These are phyloP conservation scores for Catharus bicknelli DNA, from an alignment of 2,113 vertebrate species.

Conservation along the genomic window DNA sequence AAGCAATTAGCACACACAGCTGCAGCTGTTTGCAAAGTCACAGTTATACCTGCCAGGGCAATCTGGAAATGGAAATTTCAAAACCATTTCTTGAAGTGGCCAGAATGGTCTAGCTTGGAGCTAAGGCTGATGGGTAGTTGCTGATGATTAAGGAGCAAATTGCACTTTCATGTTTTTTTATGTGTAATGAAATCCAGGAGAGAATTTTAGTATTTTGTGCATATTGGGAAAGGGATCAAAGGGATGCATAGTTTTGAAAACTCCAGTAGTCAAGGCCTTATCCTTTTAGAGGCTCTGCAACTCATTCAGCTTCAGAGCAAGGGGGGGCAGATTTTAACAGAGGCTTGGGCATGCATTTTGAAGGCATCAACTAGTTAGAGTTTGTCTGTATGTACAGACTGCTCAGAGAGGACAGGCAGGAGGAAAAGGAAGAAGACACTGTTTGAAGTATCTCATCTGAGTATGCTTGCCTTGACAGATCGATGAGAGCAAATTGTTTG, in stretches of 20 bases:
- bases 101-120: constrained; percentile 10
- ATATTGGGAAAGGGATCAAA: constrained; percentile 38
- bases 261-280: constrained; percentile 2
- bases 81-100: constrained; percentile 1
- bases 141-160: constrained; percentile 44
- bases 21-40: constrained; percentile 56
- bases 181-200: constrained; percentile 39
- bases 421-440: neutral
- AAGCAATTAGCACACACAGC: constrained; percentile 64
- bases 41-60: constrained; percentile 47
- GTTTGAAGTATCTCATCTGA: neutral
- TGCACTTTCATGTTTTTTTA: constrained; percentile 45
- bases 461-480: neutral
- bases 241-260: neutral
- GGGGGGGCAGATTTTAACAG: neutral
- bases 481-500: neutral
- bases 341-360: neutral
- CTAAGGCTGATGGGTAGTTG: constrained; percentile 16
- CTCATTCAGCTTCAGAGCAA: neutral
- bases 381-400: neutral
- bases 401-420: neutral
- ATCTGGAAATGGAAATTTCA: constrained; percentile 42
- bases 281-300: constrained; percentile 27
- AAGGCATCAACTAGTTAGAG: neutral
- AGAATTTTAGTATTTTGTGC: constrained; percentile 19